Conservation (phyloP, 2,888 invertebrate genomes). For the Poecilobothrus nobilitatus region DNA sequence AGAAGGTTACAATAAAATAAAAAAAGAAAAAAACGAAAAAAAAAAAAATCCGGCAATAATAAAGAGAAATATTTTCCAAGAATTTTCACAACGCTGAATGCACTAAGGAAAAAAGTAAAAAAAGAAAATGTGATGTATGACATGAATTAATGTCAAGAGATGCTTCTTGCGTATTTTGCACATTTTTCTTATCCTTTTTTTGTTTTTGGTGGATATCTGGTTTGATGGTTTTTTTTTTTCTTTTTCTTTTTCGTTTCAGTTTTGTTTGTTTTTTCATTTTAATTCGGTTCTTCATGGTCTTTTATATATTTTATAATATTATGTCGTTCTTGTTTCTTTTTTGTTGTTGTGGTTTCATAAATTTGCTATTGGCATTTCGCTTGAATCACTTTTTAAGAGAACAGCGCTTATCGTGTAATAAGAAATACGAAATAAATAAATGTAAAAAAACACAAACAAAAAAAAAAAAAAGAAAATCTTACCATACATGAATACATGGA, state of each 20-base stretch:
- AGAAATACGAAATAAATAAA: too few relatives aligned
- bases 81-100: too few relatives aligned
- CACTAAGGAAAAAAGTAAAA: too few relatives aligned
- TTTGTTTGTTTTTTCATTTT: too few relatives aligned
- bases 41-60: neutral
- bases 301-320: neutral
- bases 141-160: slow-evolving; percentile 1
- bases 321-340: neutral
- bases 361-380: neutral
- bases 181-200: too few relatives aligned
- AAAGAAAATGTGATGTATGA: neutral
- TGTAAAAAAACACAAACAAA: too few relatives aligned
- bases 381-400: neutral
- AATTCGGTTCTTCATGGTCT: too few relatives aligned
- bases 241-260: too few relatives aligned
- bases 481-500: too few relatives aligned
- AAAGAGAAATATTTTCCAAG: neutral
- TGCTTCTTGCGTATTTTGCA: neutral
- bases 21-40: neutral
- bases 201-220: neutral
- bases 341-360: neutral
- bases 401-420: neutral
- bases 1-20: too few relatives aligned
- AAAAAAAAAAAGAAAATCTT: too few relatives aligned
- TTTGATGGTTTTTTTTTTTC: too few relatives aligned